Base-by-base conservation (phyloP, 2,888 invertebrate species). In the Incurvaria masculella region DNA sequence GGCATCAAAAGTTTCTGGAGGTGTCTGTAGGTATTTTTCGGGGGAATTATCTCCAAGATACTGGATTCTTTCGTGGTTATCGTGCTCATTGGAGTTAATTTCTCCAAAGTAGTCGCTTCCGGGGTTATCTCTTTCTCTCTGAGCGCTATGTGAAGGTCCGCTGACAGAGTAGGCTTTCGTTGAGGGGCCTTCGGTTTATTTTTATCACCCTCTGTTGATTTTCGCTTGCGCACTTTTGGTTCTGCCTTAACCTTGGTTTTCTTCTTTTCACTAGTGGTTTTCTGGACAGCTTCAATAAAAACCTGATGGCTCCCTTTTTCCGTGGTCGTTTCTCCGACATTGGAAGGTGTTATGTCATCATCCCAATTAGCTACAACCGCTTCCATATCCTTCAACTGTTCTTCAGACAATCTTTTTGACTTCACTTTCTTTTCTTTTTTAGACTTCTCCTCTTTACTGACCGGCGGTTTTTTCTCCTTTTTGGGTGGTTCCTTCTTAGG, bases 321-420 rank as follows among this genome's bases (percentile, higher is more conserved):
- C 6, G 44, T n/a, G 18, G 18, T 23, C 16, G 20, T 20, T 2
- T 40, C 17, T 21, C 17, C 14, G n/a, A 39, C 39, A 6, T 10
- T 43, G 0, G 63, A 60, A 48, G 68, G 67, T 20, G 66, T 69
- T 49, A 63, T 64, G 8, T 18, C 10, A 17, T 16, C 41, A 1
- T 74, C 69, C 70, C 72, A 76, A 48, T 63, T 68, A 1, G 72
- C 68, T 2, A 75, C 50, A 2, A 68, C 57, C 23, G 66, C 66
- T 5, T 67, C 65, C 71, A 75, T 68, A 16, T 60, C 59, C 48
- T 69, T 61, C 1, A 75, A 51, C 54, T 76, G 64, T 46, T 70
- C 68, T 10, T 59, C 59, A 0, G 75, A 72, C 1, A 75, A 49
- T 46, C 73, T 72, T 53, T 74, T 74, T 1, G 64, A 50, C 46